These are phyloP conservation scores for Fundulus diaphanus DNA, from an alignment of 2,797 vertebrate species.

Conservation along the genomic window DNA sequence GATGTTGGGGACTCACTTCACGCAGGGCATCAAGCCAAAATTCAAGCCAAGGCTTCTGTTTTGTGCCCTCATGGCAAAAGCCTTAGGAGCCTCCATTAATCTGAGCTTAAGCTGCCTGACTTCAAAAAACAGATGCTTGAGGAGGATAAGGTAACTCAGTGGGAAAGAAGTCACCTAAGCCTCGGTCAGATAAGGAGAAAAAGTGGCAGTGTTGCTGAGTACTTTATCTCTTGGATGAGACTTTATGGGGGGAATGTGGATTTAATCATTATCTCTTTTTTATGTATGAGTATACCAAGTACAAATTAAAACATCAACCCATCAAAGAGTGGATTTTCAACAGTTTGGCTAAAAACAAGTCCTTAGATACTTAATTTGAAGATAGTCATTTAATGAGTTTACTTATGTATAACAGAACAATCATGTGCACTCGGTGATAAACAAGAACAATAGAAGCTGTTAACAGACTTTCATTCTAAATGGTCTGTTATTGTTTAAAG, in stretches of 20 bases:
- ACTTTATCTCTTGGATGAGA: slow-evolving; percentile 54
- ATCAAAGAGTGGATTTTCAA: not conserved
- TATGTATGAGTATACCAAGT: slow-evolving; percentile 16
- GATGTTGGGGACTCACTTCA: slow-evolving; percentile 54
- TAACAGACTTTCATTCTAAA: not conserved
- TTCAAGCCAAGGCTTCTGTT: slow-evolving; percentile 60
- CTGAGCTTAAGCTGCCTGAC: slow-evolving; percentile 74
- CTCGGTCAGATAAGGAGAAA: slow-evolving; percentile 58
- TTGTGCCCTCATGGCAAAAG: slow-evolving; percentile 63
- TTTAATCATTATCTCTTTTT: slow-evolving; percentile 33
- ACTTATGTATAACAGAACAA: not conserved
- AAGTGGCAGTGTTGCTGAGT: slow-evolving; percentile 51
- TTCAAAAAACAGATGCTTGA: slow-evolving; percentile 79
- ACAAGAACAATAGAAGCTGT: not conserved
- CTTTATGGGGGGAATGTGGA: slow-evolving; percentile 43
- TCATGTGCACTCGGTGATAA: not conserved
- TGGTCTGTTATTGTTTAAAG: too few relatives aligned
- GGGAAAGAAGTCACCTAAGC: slow-evolving; percentile 70
- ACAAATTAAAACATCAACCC: slow-evolving; percentile 7
- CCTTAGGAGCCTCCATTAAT: slow-evolving; percentile 76
- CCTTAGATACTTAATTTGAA: not conserved
- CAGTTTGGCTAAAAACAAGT: not conserved
- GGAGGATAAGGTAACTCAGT: slow-evolving; percentile 75
- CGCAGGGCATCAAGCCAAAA: slow-evolving; percentile 47
- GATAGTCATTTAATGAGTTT: not conserved